Conservation (phyloP, 2,888 invertebrate genomes). For the Rhingia rostrata region DNA sequence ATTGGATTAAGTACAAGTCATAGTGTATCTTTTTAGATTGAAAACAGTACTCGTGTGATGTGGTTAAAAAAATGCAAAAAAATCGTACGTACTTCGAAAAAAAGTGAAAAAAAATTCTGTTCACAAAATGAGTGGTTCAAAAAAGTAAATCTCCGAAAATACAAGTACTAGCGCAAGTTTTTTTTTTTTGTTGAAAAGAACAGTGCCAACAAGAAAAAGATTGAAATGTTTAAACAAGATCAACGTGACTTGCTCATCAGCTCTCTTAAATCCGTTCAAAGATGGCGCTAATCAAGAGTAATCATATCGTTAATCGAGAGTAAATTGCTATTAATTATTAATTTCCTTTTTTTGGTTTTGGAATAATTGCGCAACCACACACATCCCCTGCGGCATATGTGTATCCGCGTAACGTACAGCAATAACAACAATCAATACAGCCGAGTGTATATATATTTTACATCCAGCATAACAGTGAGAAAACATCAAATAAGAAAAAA, state of each 20-base stretch:
- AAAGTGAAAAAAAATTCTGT: not conserved
- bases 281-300: constrained; percentile 73
- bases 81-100: not conserved
- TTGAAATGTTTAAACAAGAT: constrained; percentile 66
- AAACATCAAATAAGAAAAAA: constrained; percentile 13
- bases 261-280: constrained; percentile 53
- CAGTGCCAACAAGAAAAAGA: not conserved
- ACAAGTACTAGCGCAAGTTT: not conserved
- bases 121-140: not conserved
- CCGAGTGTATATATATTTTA: not conserved
- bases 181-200: not conserved
- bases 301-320: constrained; percentile 64
- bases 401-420: not conserved
- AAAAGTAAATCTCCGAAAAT: constrained; percentile 6
- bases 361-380: constrained; percentile 66
- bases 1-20: constrained; percentile 68
- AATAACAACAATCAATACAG: constrained; percentile 42
- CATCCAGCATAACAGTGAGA: constrained; percentile 11
- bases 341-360: constrained; percentile 39
- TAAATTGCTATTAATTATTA: constrained; percentile 63
- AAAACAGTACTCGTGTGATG: constrained; percentile 35
- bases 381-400: not conserved
- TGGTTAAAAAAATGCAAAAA: not conserved
- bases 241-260: constrained; percentile 68
- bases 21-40: constrained; percentile 52